These are phyloP conservation scores for Osmerus eperlanus DNA, from an alignment of 2,113 vertebrate species.

Conservation along the genomic window DNA sequence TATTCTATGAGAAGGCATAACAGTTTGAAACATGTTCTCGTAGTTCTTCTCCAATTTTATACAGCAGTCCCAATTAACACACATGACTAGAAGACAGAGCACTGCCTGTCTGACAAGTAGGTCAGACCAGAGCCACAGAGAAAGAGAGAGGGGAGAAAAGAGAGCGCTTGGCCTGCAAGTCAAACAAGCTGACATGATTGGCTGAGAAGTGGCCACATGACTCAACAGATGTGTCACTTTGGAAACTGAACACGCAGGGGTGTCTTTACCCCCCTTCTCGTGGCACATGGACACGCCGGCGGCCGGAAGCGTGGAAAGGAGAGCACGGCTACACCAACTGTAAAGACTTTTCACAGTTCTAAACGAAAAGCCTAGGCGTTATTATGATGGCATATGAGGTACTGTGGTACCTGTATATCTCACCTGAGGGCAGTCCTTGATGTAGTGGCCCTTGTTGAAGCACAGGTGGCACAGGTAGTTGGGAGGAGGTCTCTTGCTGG, in stretches of 20 bases:
- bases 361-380: no score
- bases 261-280: no score
- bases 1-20: no score
- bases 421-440: constrained; percentile 99
- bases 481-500: constrained; percentile 95
- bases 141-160: constrained; percentile 25
- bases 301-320: no score
- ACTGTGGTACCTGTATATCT: constrained; percentile 38
- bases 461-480: constrained; percentile 99
- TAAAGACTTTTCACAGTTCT: no score
- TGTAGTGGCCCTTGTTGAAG: constrained; percentile 99
- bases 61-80: constrained; percentile 23
- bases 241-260: not conserved
- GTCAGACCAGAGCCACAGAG: constrained; percentile 59
- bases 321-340: no score
- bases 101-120: constrained; percentile 71
- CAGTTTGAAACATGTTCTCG: no score
- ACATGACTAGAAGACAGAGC: constrained; percentile 71
- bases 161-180: constrained; percentile 13
- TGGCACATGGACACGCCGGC: no score
- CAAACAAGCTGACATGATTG: constrained; percentile 3
- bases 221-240: not conserved
- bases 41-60: no score
- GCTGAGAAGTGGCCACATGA: constrained; percentile 15
- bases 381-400: no score